phyloP scores from a whole-genome alignment of 2,797 vertebrate genomes.

The Pitangus sulphuratus region DNA sequence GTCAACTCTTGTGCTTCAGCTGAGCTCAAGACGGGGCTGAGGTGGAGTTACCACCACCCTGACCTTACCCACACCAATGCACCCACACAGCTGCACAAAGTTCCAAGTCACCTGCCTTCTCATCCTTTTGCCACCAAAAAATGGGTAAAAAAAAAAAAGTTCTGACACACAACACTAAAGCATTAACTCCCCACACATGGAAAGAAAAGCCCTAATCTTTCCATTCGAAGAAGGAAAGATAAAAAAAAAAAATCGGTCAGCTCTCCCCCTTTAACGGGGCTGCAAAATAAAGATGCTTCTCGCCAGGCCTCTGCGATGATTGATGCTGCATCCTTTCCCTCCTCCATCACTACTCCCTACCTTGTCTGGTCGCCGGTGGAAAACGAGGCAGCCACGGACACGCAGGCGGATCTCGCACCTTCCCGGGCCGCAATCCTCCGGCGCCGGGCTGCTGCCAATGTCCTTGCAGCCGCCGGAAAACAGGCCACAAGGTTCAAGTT shows the following conservation, averaged over 20 bases:
- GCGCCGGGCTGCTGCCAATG: constrained; percentile 91
- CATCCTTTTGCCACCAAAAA: constrained; percentile 17
- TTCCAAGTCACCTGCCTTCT: constrained; percentile 24
- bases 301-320: constrained; percentile 83
- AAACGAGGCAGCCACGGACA: constrained; percentile 80
- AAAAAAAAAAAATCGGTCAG: constrained; percentile 76
- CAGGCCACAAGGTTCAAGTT: constrained; percentile 96
- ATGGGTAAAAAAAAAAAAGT: not conserved
- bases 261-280: constrained; percentile 69
- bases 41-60: constrained; percentile 5
- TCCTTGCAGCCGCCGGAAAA: constrained; percentile 91
- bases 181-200: not conserved
- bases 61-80: not conserved
- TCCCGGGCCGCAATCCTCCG: constrained; percentile 86
- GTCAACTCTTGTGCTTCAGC: constrained; percentile 7
- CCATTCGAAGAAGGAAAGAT: constrained; percentile 69
- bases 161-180: not conserved
- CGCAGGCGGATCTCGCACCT: constrained; percentile 74
- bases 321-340: constrained; percentile 82
- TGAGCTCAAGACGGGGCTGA: not conserved
- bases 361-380: constrained; percentile 82
- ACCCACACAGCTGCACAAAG: not conserved
- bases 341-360: constrained; percentile 78
- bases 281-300: constrained; percentile 75
- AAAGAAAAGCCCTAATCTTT: constrained; percentile 67